Evolutionary conservation across 2,797 vertebrate species (phyloP).

Genomic region (Taenioides sp.): DNA sequence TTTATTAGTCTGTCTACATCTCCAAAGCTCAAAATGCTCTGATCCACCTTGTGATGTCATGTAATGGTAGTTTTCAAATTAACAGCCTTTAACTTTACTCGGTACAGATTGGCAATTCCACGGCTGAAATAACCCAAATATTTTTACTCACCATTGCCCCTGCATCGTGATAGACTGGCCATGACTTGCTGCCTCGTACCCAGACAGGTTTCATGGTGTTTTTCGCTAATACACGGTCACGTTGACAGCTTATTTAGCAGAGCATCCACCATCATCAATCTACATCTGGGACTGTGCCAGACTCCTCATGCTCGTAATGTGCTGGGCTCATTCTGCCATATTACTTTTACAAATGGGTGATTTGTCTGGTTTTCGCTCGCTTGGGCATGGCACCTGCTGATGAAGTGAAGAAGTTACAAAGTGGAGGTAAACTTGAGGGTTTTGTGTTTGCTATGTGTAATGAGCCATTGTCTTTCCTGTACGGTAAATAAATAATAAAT

Average conservation of each 20-base stretch:
- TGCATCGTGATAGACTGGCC: constrained; percentile 34
- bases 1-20: too few species aligned
- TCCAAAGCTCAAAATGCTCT: too few species aligned
- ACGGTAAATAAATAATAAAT: too few species aligned
- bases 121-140: constrained; percentile 13
- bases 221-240: constrained; percentile 13
- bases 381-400: constrained; percentile 23
- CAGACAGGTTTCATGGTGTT: constrained; percentile 27
- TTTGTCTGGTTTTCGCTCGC: constrained; percentile 24
- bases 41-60: too few species aligned
- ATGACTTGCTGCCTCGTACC: constrained; percentile 16
- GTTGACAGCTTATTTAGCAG: constrained; percentile 51
- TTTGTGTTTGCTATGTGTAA: background rate
- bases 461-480: background rate
- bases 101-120: too few species aligned
- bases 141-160: constrained; percentile 36
- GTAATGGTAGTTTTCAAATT: too few species aligned
- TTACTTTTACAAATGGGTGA: constrained; percentile 34
- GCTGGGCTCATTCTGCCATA: constrained; percentile 41
- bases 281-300: constrained; percentile 53
- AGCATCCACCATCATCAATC: constrained; percentile 63
- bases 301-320: constrained; percentile 38
- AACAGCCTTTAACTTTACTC: too few species aligned
- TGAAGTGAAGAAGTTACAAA: constrained; percentile 12
- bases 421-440: background rate